Conservation (phyloP, 2,113 vertebrate genomes). For the Gulo gulo region DNA sequence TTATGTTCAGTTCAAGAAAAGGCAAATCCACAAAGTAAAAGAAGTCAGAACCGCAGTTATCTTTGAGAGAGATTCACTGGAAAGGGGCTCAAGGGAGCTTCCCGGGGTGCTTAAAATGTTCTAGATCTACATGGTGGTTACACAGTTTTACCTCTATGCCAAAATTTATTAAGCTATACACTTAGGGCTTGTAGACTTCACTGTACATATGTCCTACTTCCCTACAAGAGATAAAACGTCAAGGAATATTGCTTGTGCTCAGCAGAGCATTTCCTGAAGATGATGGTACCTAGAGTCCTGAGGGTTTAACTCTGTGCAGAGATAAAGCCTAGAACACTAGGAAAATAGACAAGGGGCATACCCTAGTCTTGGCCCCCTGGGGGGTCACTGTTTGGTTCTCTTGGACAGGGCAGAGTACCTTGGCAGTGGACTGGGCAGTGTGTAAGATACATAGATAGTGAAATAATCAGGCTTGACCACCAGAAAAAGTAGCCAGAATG, state of each 20-base stretch:
- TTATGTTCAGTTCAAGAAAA: background rate
- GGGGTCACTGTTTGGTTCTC: background rate
- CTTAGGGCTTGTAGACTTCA: background rate
- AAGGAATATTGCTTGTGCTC: background rate
- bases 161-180: background rate
- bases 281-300: background rate
- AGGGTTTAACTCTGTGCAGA: background rate
- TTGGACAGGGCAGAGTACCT: background rate
- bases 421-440: background rate
- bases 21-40: background rate
- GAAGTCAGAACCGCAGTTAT: background rate
- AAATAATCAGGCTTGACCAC: background rate
- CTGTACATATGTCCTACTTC: background rate
- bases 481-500: background rate
- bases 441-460: background rate
- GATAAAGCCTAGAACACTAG: background rate
- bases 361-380: background rate
- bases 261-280: background rate
- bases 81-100: background rate
- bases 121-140: background rate
- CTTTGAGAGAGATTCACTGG: background rate
- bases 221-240: background rate
- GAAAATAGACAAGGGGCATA: background rate
- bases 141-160: too few species aligned
- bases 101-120: background rate